Conservation (phyloP, 92 coral and sea anemone genomes). For the Hydrozoanthus gracilis region DNA sequence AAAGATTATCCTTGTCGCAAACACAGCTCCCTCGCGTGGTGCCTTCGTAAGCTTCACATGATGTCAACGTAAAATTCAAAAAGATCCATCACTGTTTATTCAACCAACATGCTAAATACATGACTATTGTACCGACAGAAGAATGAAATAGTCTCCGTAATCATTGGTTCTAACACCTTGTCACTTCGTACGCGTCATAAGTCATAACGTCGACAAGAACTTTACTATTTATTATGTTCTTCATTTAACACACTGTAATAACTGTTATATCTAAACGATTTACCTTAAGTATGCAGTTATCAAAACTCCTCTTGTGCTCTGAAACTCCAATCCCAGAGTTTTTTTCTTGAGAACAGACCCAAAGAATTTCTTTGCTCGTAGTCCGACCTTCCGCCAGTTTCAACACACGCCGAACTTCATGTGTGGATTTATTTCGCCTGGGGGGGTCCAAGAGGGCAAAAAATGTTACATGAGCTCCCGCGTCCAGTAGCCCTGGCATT, state of each 20-base stretch:
- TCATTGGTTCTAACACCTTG: neutral
- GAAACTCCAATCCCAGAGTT: neutral
- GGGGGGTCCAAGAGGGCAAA: constrained; percentile 11
- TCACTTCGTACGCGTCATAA: no score
- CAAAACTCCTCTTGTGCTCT: neutral
- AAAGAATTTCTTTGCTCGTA: neutral
- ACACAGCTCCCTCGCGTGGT: neutral
- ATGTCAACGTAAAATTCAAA: neutral
- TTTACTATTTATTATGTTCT: neutral
- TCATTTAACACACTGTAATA: constrained; percentile 3
- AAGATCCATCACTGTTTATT: neutral
- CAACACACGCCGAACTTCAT: neutral
- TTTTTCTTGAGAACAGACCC: constrained; percentile 13
- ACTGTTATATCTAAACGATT: neutral
- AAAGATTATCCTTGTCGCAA: neutral
- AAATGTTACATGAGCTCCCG: neutral
- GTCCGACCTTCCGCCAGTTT: neutral
- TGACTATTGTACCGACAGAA: neutral
- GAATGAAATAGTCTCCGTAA: neutral
- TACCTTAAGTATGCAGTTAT: neutral
- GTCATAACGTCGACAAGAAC: neutral
- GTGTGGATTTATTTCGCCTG: neutral
- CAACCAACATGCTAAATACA: constrained; percentile 21
- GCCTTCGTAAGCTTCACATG: neutral
- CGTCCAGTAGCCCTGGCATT: neutral